Evolutionary conservation across 2,797 vertebrate species (phyloP).

Genomic region (Nyctalus aviator): DNA sequence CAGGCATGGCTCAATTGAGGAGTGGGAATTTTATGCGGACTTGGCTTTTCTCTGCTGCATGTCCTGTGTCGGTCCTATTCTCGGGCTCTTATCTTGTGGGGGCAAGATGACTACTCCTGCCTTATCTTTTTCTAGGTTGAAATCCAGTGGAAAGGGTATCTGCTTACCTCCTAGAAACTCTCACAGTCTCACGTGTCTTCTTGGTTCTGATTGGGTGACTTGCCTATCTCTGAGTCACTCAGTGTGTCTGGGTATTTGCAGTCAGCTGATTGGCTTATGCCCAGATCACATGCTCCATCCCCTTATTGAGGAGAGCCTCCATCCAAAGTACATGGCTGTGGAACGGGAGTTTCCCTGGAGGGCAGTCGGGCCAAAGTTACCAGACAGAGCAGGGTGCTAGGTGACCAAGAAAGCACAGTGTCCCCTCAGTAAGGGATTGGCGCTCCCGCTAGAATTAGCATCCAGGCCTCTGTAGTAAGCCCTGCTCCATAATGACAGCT

Average conservation of each 20-base stretch:
- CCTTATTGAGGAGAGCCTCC: neutral
- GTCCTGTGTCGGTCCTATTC: neutral
- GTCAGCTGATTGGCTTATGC: neutral
- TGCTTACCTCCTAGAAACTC: neutral
- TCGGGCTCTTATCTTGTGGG: neutral
- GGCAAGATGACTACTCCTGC: neutral
- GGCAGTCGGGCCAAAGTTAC: neutral
- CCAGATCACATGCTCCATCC: neutral
- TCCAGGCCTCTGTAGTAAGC: neutral
- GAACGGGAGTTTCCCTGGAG: neutral
- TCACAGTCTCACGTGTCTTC: neutral
- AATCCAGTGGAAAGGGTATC: neutral
- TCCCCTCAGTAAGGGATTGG: neutral
- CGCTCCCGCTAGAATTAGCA: neutral
- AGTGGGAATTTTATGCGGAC: neutral
- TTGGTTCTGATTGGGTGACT: neutral
- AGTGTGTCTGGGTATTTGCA: neutral
- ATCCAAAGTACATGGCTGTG: neutral
- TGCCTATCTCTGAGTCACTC: neutral
- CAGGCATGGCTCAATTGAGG: neutral
- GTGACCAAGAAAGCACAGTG: neutral
- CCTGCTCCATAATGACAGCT: neutral
- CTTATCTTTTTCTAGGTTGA: neutral
- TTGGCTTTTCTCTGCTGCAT: neutral
- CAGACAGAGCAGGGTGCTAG: neutral